phyloP scores from a whole-genome alignment of 2,113 vertebrate species.

The Epinephelus moara region DNA sequence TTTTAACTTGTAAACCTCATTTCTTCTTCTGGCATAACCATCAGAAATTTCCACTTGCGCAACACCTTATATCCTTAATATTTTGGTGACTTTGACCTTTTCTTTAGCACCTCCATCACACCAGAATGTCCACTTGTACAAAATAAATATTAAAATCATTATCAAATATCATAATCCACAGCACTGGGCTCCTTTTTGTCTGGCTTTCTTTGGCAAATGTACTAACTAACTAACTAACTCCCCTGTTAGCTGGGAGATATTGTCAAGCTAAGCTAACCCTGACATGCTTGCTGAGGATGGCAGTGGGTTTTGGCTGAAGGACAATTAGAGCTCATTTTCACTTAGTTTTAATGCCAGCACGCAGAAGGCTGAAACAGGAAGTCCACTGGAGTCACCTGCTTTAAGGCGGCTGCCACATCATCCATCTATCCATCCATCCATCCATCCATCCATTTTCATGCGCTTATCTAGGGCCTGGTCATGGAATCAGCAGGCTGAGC shows the following conservation, averaged over 20 bases:
- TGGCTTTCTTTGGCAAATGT: neutral
- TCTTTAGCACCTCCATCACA: neutral
- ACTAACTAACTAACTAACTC: too few species aligned
- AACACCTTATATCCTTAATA: too few species aligned
- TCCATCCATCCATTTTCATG: too few species aligned
- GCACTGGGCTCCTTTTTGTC: neutral
- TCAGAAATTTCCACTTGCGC: too few species aligned
- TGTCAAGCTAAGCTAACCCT: neutral
- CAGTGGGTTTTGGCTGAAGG: neutral
- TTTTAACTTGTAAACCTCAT: neutral
- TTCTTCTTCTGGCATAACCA: too few species aligned
- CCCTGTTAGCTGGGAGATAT: neutral
- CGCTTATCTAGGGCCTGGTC: too few species aligned
- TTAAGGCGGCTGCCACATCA: too few species aligned
- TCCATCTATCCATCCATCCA: too few species aligned
- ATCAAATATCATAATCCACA: neutral
- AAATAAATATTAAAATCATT: constrained; percentile 21
- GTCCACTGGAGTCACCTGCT: too few species aligned
- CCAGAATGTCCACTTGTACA: constrained; percentile 7
- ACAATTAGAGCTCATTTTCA: neutral
- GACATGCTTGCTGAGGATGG: neutral
- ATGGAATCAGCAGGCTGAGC: too few species aligned
- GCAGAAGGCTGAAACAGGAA: too few species aligned
- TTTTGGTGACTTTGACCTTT: neutral
- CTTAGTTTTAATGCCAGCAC: too few species aligned